phyloP scores from a whole-genome alignment of 2,888 invertebrate species.

The Drosophila greeni region DNA sequence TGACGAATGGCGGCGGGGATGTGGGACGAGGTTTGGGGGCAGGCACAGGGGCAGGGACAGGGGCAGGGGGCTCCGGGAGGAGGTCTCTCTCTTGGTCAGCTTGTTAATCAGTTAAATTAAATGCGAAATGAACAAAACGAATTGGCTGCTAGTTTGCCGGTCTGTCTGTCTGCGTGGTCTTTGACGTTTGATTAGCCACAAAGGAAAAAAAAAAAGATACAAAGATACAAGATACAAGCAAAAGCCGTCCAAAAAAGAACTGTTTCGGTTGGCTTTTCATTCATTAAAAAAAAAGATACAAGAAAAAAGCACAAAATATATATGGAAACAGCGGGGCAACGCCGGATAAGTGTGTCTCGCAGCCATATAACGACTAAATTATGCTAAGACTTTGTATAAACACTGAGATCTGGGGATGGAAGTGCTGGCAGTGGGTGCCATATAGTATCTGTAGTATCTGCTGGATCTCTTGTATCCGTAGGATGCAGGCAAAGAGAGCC shows the following conservation, averaged over 20 bases:
- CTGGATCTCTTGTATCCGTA: neutral
- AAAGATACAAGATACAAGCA: slow-evolving; percentile 1
- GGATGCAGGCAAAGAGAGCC: slow-evolving; percentile 12
- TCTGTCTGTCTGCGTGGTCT: slow-evolving; percentile 58
- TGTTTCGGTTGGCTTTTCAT: slow-evolving; percentile 50
- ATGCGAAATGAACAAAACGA: slow-evolving; percentile 74
- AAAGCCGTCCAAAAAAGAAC: slow-evolving; percentile 39
- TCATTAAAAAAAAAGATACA: slow-evolving; percentile 59
- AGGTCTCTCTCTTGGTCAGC: slow-evolving; percentile 23
- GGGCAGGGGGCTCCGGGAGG: neutral
- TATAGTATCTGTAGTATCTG: neutral
- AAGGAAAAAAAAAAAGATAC: slow-evolving; percentile 2
- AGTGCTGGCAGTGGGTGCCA: slow-evolving; percentile 9
- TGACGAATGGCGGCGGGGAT: slow-evolving; percentile 64
- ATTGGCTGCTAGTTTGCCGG: slow-evolving; percentile 58
- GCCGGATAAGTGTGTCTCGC: slow-evolving; percentile 27
- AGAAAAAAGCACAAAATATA: neutral
- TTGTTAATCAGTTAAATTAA: slow-evolving; percentile 74
- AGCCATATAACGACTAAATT: slow-evolving; percentile 55
- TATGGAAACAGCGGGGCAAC: slow-evolving; percentile 6
- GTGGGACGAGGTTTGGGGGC: slow-evolving; percentile 16
- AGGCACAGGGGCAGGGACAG: neutral
- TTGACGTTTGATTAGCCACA: slow-evolving; percentile 59
- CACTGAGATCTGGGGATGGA: slow-evolving; percentile 26
- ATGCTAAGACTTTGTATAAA: slow-evolving; percentile 61